These are phyloP conservation scores for Saxicola maurus DNA, from an alignment of 2,797 vertebrate genomes.

Conservation along the genomic window DNA sequence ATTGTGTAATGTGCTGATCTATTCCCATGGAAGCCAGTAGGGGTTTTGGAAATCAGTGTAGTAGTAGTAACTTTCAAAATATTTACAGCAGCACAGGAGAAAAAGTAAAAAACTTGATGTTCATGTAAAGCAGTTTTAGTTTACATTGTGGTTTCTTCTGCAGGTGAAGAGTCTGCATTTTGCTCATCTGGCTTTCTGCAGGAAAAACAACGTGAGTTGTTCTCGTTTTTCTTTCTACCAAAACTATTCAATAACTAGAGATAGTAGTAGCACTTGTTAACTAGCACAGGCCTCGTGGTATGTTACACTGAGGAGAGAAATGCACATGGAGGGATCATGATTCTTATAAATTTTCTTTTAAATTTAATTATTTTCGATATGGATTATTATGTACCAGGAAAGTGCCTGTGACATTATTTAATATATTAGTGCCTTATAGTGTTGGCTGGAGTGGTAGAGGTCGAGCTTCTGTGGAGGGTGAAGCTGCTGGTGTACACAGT, in stretches of 20 bases:
- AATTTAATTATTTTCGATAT: neutral
- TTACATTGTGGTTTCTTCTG: neutral
- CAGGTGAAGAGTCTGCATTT: slow-evolving; percentile 45
- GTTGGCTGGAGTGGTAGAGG: neutral
- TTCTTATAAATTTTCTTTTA: neutral
- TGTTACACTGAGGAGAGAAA: neutral
- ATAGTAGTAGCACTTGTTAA: neutral
- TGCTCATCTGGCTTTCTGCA: slow-evolving; percentile 46
- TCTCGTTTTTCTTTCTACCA: neutral
- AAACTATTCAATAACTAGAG: neutral
- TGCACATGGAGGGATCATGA: neutral
- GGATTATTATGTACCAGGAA: neutral
- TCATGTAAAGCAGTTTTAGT: neutral
- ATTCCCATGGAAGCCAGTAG: neutral
- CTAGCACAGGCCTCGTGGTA: neutral
- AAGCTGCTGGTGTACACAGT: neutral
- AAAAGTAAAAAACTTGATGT: neutral
- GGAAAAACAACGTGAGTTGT: slow-evolving; percentile 56
- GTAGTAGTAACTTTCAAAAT: neutral
- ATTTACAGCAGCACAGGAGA: neutral
- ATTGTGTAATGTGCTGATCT: neutral
- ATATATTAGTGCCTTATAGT: neutral
- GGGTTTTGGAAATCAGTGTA: neutral
- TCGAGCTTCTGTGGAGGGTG: neutral
- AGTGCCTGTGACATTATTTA: neutral